These are phyloP conservation scores for Agrotis segetum DNA, from an alignment of 2,888 invertebrate genomes.

Conservation along the genomic window DNA sequence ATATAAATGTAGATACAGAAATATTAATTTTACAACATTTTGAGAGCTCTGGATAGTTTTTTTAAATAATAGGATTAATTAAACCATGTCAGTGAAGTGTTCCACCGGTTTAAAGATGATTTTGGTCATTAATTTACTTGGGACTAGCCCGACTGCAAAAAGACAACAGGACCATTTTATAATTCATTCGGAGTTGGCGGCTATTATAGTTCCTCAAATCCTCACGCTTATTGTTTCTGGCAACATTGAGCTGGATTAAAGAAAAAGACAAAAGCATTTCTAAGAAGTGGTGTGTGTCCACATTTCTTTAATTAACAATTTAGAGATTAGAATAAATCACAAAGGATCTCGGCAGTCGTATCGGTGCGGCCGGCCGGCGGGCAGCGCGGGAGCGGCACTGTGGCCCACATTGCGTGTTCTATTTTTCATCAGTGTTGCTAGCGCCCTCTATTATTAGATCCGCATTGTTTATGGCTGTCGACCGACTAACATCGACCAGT, in stretches of 20 bases:
- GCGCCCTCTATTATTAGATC: slow-evolving; percentile 87
- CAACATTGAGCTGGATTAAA: slow-evolving; percentile 8
- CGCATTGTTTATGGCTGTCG: slow-evolving; percentile 85
- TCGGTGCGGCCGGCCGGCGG: too few species aligned
- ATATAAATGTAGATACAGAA: too few species aligned
- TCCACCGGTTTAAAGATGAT: background rate
- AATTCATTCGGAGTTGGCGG: background rate
- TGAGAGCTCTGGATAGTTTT: too few species aligned
- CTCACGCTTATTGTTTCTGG: slow-evolving; percentile 5
- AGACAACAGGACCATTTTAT: background rate
- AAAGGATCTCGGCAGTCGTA: slow-evolving; percentile 40
- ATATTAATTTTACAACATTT: too few species aligned
- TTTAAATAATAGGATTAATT: too few species aligned
- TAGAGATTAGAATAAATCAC: slow-evolving; percentile 45
- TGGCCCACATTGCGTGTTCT: slow-evolving; percentile 87
- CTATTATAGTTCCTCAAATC: too few species aligned
- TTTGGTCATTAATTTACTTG: slow-evolving; percentile 6
- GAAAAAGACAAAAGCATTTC: slow-evolving; percentile 10
- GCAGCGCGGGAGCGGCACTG: slow-evolving; percentile 80
- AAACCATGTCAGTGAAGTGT: background rate
- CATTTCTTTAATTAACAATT: slow-evolving; percentile 33
- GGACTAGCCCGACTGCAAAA: background rate
- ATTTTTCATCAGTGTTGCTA: slow-evolving; percentile 82
- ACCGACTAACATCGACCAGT: slow-evolving; percentile 78
- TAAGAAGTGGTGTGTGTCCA: slow-evolving; percentile 13